Evolutionary conservation across 2,888 invertebrate species (phyloP).

Genomic region (Scaptomyza caliginosa): DNA sequence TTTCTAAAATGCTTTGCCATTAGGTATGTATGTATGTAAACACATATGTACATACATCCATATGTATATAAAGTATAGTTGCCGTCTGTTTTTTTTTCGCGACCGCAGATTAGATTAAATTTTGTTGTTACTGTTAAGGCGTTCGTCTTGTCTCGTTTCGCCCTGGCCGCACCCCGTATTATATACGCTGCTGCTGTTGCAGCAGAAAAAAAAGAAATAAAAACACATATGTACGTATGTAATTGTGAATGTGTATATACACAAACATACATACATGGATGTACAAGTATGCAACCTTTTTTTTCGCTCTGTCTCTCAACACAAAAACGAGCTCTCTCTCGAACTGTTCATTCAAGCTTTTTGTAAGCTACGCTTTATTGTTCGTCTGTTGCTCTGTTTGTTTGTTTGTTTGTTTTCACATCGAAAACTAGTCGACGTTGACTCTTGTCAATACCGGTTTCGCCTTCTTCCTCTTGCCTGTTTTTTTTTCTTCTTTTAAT

Average conservation of each 20-base stretch:
- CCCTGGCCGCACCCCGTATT: constrained; percentile 30
- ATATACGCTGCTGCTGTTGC: constrained; percentile 19
- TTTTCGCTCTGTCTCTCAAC: constrained; percentile 22
- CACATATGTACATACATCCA: constrained; percentile 1
- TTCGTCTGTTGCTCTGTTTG: constrained; percentile 66
- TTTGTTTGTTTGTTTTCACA: constrained; percentile 64
- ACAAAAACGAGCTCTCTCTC: constrained; percentile 26
- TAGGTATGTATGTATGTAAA: constrained; percentile 1
- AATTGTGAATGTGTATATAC: background rate
- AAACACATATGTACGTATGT: background rate
- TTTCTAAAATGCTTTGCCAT: constrained; percentile 5
- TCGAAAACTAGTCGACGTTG: constrained; percentile 65
- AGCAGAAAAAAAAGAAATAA: constrained; percentile 25
- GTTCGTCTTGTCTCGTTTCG: constrained; percentile 24
- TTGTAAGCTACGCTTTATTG: constrained; percentile 65
- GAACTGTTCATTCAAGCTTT: constrained; percentile 53
- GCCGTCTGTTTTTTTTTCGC: constrained; percentile 49
- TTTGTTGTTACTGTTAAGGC: constrained; percentile 73
- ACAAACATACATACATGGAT: constrained; percentile 8
- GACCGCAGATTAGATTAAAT: constrained; percentile 75
- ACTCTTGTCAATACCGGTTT: constrained; percentile 65
- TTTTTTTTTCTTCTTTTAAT: constrained; percentile 19
- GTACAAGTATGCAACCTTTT: constrained; percentile 26
- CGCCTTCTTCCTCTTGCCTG: constrained; percentile 16
- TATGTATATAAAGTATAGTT: constrained; percentile 20